Percentiles rank a stretch among this genome's conserved stretches.
Conservation (phyloP, 37 sponge, comb jelly and placozoan genomes). For the Diacarnus erythraeanus region DNA sequence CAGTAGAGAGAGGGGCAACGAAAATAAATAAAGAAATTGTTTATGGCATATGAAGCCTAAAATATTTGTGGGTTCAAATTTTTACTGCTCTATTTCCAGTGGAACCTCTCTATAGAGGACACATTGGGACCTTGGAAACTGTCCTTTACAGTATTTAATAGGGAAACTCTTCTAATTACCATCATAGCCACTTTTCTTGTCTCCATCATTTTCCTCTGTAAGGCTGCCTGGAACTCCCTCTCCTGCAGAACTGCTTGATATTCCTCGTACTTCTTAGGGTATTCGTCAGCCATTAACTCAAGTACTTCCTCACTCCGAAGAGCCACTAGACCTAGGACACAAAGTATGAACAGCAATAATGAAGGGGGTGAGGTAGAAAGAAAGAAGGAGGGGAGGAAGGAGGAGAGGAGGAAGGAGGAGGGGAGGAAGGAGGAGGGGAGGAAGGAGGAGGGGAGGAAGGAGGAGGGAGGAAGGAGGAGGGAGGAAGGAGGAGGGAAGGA, state of each 20-base stretch:
- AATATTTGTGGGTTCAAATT: too few species aligned
- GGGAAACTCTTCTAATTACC: neutral
- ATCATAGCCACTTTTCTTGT: constrained; percentile 24
- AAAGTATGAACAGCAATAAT: too few species aligned
- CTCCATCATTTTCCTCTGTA: constrained; percentile 34
- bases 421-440: too few species aligned
- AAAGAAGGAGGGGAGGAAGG: too few species aligned
- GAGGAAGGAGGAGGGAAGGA: too few species aligned
- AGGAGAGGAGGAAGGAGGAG: too few species aligned
- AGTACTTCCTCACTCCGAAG: constrained; percentile 68
- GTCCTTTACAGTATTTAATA: neutral
- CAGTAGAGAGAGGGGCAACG: neutral
- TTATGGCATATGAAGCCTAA: too few species aligned
- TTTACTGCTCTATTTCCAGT: too few species aligned
- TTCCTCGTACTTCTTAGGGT: constrained; percentile 46
- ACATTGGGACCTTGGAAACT: too few species aligned
- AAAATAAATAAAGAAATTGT: too few species aligned
- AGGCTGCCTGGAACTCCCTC: constrained; percentile 43
- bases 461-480: neutral
- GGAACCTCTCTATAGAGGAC: too few species aligned
- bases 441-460: neutral
- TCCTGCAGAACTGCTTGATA: constrained; percentile 56
- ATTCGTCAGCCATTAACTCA: constrained; percentile 77
- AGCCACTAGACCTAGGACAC: constrained; percentile 19
- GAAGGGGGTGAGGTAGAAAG: too few species aligned